These are phyloP conservation scores for Brevipalpus yothersi DNA, from an alignment of 1,140 invertebrate species.

Conservation along the genomic window DNA sequence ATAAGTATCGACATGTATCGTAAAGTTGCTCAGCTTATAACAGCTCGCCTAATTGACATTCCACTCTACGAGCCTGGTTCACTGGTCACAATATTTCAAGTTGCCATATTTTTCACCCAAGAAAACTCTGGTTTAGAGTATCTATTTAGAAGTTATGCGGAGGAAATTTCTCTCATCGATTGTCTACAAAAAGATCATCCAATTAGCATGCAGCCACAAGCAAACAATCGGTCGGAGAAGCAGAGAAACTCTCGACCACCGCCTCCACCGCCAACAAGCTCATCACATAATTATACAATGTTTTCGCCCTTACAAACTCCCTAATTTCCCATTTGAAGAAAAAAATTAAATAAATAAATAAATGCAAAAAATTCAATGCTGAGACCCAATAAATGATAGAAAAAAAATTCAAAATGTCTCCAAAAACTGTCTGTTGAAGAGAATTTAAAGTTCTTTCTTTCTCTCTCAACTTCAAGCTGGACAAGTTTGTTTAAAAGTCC, in stretches of 20 bases:
- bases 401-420: too few relatives aligned
- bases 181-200: background rate
- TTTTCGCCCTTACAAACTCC: too few relatives aligned
- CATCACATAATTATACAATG: too few relatives aligned
- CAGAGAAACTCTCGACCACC: background rate
- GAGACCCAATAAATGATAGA: too few relatives aligned
- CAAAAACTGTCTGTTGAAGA: too few relatives aligned
- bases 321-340: too few relatives aligned
- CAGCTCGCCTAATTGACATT: background rate
- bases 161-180: background rate
- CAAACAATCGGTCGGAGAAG: background rate
- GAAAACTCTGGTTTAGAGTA: conserved; percentile 1
- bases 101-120: background rate
- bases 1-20: background rate
- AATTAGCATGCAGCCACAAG: background rate
- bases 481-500: too few relatives aligned
- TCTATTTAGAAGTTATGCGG: background rate
- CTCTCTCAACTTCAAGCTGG: too few relatives aligned
- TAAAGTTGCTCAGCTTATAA: conserved; percentile 1
- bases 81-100: conserved; percentile 1
- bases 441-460: too few relatives aligned
- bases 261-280: too few relatives aligned
- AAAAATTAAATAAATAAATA: too few relatives aligned
- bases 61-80: background rate
- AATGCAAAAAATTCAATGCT: too few relatives aligned